Conservation (phyloP, 2,113 vertebrate species). For the Neodon shergylaensis region DNA sequence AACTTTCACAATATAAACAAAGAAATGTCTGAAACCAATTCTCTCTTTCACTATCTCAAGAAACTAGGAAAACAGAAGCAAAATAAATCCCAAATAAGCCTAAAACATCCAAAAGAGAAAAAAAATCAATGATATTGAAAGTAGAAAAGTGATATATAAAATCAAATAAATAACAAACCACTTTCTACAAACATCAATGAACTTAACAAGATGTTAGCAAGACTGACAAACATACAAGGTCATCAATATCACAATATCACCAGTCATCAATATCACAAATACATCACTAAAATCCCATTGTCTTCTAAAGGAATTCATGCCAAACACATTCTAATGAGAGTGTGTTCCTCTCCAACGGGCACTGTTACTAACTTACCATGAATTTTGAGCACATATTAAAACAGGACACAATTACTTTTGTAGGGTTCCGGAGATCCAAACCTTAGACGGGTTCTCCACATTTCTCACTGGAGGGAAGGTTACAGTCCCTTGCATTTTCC, state of each 20-base stretch:
- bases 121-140: neutral
- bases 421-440: neutral
- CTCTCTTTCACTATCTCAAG: neutral
- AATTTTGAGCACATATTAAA: neutral
- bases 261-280: neutral
- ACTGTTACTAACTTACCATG: neutral
- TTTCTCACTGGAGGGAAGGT: neutral
- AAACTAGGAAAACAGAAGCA: neutral
- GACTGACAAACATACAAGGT: neutral
- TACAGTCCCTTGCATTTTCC: neutral
- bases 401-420: neutral
- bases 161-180: neutral
- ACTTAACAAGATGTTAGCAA: neutral
- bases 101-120: neutral
- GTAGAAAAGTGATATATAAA: neutral
- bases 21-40: neutral
- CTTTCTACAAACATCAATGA: neutral
- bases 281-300: neutral
- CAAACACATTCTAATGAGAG: neutral
- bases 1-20: neutral
- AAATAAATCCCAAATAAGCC: neutral
- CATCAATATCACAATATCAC: neutral
- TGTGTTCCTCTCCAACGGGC: neutral
- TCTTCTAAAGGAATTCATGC: neutral
- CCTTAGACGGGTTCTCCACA: neutral